Conservation (phyloP, 2,888 invertebrate genomes). For the Drosophila colorata region DNA sequence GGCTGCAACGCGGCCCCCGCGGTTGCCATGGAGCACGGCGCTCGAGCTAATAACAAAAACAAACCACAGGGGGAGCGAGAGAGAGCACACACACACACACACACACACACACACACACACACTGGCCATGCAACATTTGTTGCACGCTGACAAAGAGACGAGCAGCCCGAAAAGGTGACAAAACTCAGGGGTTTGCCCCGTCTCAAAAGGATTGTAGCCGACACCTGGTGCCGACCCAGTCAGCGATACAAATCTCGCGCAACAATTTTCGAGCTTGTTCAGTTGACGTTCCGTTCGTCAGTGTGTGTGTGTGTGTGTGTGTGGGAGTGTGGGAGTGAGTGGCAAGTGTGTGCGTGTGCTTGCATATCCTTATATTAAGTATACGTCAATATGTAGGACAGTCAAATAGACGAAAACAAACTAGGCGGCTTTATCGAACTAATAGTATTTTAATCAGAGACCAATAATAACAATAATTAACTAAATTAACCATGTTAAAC, state of each 20-base stretch:
- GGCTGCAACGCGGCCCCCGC: constrained; percentile 51
- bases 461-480: neutral
- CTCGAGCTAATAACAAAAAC: constrained; percentile 35
- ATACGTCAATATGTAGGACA: neutral
- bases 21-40: constrained; percentile 63
- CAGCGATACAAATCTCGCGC: constrained; percentile 62
- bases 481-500: neutral
- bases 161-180: constrained; percentile 46
- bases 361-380: neutral
- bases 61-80: neutral
- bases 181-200: constrained; percentile 21
- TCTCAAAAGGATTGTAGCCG: constrained; percentile 2
- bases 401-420: neutral
- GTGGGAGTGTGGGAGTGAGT: neutral
- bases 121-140: constrained; percentile 44
- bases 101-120: neutral
- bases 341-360: neutral
- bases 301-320: constrained; percentile 4
- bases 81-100: neutral
- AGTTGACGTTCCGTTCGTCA: constrained; percentile 23
- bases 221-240: constrained; percentile 35
- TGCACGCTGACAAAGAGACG: constrained; percentile 44
- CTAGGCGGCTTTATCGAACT: neutral
- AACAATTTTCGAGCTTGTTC: constrained; percentile 58
- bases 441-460: neutral